phyloP scores from a whole-genome alignment of 2,113 vertebrate species.

The Onychostoma macrolepis region DNA sequence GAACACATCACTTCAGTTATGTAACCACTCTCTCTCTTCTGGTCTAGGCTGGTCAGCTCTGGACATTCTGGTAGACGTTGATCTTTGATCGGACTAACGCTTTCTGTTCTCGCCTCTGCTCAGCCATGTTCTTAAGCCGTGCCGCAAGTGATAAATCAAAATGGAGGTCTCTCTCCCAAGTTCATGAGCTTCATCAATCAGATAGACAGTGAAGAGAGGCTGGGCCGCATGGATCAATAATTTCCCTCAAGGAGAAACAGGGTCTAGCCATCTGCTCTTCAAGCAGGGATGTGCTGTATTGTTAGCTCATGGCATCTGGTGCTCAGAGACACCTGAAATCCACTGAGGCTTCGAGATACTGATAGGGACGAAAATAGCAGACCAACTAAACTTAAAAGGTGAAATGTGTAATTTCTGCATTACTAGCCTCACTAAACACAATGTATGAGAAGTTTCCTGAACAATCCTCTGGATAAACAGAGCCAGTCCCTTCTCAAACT shows the following conservation, averaged over 20 bases:
- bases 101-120: slow-evolving; percentile 11
- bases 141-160: slow-evolving; percentile 45
- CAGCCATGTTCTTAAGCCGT: slow-evolving; percentile 25
- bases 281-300: slow-evolving; percentile 10
- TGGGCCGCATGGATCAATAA: slow-evolving; percentile 18
- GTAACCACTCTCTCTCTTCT: neutral
- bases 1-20: neutral
- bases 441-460: neutral
- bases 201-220: slow-evolving; percentile 23
- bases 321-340: neutral
- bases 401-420: neutral
- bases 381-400: neutral
- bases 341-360: neutral
- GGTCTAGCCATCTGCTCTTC: slow-evolving; percentile 30
- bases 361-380: neutral
- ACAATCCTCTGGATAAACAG: neutral
- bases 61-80: slow-evolving; percentile 21
- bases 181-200: slow-evolving; percentile 44
- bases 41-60: neutral
- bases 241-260: slow-evolving; percentile 8
- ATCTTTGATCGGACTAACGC: slow-evolving; percentile 25
- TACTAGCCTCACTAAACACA: neutral
- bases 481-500: neutral
- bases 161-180: slow-evolving; percentile 35
- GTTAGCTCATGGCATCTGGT: slow-evolving; percentile 20